Conservation (phyloP, 2,113 vertebrate genomes). For the Pseudopodoces humilis region DNA sequence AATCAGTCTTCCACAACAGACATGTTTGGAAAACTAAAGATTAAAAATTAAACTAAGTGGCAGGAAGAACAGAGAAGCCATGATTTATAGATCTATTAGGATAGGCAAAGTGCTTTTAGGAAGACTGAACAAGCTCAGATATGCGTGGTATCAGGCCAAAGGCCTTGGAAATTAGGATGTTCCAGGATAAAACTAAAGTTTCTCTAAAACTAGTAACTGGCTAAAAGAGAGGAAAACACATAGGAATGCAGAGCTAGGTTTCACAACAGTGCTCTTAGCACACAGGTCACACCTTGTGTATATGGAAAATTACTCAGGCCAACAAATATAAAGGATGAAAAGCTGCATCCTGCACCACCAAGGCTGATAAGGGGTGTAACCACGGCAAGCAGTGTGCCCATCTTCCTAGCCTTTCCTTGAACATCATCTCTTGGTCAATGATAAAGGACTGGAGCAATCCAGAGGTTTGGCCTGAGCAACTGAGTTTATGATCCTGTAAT, state of each 20-base stretch:
- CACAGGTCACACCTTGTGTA: background rate
- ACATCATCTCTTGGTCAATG: background rate
- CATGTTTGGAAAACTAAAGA: background rate
- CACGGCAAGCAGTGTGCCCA: background rate
- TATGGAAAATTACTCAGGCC: background rate
- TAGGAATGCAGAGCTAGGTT: background rate
- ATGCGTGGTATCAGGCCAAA: background rate
- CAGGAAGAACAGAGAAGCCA: background rate
- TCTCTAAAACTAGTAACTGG: background rate
- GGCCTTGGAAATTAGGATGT: background rate
- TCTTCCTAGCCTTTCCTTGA: background rate
- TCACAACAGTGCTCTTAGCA: background rate
- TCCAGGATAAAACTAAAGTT: background rate
- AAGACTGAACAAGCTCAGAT: background rate
- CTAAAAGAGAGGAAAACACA: background rate
- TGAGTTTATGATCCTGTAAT: background rate
- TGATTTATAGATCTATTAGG: background rate
- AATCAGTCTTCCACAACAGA: background rate
- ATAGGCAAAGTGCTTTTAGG: background rate
- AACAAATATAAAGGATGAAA: background rate
- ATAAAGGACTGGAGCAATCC: background rate
- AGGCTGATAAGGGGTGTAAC: background rate
- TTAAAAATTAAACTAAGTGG: background rate
- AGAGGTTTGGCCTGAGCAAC: background rate
- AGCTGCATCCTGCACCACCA: background rate